phyloP scores from a whole-genome alignment of 2,888 invertebrate genomes.

The Aleiodes alternator region DNA sequence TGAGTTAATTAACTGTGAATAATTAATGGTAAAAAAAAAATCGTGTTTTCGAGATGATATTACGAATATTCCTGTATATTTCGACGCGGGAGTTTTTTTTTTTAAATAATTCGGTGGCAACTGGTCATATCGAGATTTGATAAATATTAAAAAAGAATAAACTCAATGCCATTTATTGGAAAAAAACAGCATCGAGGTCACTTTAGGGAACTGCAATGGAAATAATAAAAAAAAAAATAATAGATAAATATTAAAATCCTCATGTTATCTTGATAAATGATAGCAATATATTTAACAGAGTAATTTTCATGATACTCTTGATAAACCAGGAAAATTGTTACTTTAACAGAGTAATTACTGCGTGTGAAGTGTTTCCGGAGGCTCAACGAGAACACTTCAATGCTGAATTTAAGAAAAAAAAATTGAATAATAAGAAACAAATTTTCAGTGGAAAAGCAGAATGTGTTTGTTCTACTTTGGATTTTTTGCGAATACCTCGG shows the following conservation, averaged over 20 bases:
- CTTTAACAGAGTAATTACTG: not conserved
- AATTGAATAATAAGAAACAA: constrained; percentile 7
- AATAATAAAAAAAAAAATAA: not conserved
- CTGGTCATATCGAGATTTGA: constrained; percentile 2
- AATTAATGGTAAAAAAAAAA: not conserved
- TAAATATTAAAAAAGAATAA: not conserved
- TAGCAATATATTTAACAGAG: constrained; percentile 8
- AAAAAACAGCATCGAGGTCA: not conserved
- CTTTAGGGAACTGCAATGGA: not conserved
- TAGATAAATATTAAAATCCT: not conserved
- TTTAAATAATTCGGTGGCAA: not conserved
- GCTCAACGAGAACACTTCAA: constrained; percentile 55
- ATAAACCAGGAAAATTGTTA: too few species aligned
- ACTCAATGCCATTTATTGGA: not conserved
- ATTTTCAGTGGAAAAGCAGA: not conserved
- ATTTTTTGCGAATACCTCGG: too few species aligned
- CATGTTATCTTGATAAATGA: not conserved
- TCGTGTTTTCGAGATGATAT: too few species aligned
- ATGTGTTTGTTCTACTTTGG: too few species aligned
- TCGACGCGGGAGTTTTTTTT: not conserved
- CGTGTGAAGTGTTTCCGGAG: constrained; percentile 53
- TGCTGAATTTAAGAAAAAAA: constrained; percentile 29
- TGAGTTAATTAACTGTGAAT: not conserved
- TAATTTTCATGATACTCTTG: constrained; percentile 4
- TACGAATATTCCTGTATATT: not conserved